phyloP scores from a whole-genome alignment of 1,140 invertebrate genomes.

The Colletes gigas region DNA sequence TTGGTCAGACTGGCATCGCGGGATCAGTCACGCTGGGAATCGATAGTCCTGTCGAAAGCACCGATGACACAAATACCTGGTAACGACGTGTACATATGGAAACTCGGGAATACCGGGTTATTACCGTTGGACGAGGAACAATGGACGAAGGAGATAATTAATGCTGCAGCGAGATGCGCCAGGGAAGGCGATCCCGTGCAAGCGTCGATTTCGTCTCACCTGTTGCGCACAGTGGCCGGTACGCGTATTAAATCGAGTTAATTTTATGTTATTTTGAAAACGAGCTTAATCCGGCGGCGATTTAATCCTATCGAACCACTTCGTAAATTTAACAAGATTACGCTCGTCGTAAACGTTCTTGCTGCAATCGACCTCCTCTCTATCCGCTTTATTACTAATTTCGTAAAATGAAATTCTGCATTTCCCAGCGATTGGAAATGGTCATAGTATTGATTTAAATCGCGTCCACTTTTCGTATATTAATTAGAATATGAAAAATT shows the following conservation, averaged over 20 bases:
- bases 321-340: constrained; percentile 2
- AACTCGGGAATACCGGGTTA: constrained; percentile 65
- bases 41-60: constrained; percentile 65
- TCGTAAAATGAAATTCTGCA: too few relatives aligned
- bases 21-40: constrained; percentile 69
- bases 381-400: neutral
- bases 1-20: constrained; percentile 65
- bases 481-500: too few relatives aligned
- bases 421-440: too few relatives aligned
- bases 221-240: constrained; percentile 72
- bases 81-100: constrained; percentile 74
- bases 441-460: too few relatives aligned
- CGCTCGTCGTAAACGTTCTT: neutral
- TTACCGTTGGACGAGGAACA: constrained; percentile 64
- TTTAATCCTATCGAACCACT: neutral
- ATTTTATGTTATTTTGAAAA: constrained; percentile 22
- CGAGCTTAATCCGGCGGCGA: constrained; percentile 4
- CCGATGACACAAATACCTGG: constrained; percentile 29
- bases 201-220: constrained; percentile 69
- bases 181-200: constrained; percentile 75
- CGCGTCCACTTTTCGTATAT: too few relatives aligned
- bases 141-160: constrained; percentile 75
- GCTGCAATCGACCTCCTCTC: neutral
- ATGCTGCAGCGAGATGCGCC: constrained; percentile 68
- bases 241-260: constrained; percentile 40